A percentile compares a stretch with the other conserved stretches of the same genome.
These are phyloP conservation scores for Apostichopus parvimensis DNA, from an alignment of 35 echinoderm and acorn worm species.

Conservation along the genomic window DNA sequence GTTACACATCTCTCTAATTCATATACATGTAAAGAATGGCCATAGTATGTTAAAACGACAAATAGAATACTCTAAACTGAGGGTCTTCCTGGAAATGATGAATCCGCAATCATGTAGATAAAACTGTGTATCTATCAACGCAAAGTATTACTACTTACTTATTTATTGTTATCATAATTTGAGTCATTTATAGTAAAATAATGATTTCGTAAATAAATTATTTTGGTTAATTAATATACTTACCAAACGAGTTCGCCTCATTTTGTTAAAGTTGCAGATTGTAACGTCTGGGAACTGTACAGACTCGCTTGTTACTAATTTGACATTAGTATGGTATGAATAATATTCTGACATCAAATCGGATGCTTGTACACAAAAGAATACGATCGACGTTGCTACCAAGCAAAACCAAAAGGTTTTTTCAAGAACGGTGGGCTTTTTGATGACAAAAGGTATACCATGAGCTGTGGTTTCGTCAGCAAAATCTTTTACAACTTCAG, in stretches of 20 bases:
- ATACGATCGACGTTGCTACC: neutral
- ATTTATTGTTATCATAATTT: too few relatives aligned
- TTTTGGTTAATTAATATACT: neutral
- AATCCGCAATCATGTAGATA: too few relatives aligned
- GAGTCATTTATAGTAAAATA: too few relatives aligned
- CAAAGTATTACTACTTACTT: too few relatives aligned
- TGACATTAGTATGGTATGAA: constrained; percentile 1
- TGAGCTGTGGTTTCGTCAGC: constrained; percentile 72
- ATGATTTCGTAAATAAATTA: too few relatives aligned
- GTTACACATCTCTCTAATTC: too few relatives aligned
- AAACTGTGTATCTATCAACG: too few relatives aligned
- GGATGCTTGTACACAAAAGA: neutral
- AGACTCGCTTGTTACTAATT: constrained; percentile 11
- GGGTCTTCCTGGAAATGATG: too few relatives aligned
- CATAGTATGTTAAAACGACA: too few relatives aligned
- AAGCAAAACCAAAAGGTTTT: constrained; percentile 64
- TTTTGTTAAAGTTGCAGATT: constrained; percentile 37
- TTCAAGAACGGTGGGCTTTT: neutral
- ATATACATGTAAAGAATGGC: too few relatives aligned
- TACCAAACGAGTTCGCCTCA: constrained; percentile 1
- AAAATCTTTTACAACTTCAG: constrained; percentile 26
- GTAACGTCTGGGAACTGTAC: constrained; percentile 30
- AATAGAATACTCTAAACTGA: too few relatives aligned
- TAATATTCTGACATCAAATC: neutral
- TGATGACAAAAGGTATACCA: constrained; percentile 68